Evolutionary conservation across 2,113 vertebrate genomes (phyloP), one percentile per base, ranked within the genome.

Genomic region (Charadrius vociferus): DNA sequence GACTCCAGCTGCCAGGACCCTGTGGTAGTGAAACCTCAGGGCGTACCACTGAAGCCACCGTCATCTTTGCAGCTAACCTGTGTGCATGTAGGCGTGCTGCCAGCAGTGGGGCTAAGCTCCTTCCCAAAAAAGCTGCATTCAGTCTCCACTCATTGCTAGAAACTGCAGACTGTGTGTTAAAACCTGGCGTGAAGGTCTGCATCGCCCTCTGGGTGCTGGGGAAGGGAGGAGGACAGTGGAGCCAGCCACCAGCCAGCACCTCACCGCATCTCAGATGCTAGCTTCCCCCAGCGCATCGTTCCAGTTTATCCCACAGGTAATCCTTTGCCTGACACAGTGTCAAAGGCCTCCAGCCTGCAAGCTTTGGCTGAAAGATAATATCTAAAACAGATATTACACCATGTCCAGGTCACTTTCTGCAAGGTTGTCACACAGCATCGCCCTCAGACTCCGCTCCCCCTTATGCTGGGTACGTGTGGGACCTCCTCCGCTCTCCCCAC

Each of bases 11-110:
- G 43, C 49, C 43, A 58, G 78, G 29, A 68, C 16, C 13, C 37
- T 41, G 10, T 1, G 0, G 52, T 21, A 32, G 11, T 34, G 22
- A 45, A 73, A 50, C 39, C 27, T 74, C 37, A 53, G 37, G 37
- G 3, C 9, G 2, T 6, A 45, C 19, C 29, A 16, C 49, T 50
- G 49, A 50, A 50, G 49, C 49, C 49, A 50, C 49, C 39, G 0
- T 36, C 53, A 43, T 32, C 53, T 59, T 59, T 70, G 50, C 39
- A 83, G 26, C 18, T 67, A 61, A 43, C 45, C 27, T 65, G 24
- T 34, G 24, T 1, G 0, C 16, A 34, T 0, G 0, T 7, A 30
- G 20, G 13, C 43, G 37, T 62, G 34, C 32, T 43, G 47, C 39
- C 43, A 29, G 27, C 3, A 0, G 7, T 52, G 49, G 22, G 17